A percentile compares a stretch with the other conserved stretches of the same genome.
phyloP scores from a whole-genome alignment of 2,113 vertebrate genomes.

The Etheostoma cragini region DNA sequence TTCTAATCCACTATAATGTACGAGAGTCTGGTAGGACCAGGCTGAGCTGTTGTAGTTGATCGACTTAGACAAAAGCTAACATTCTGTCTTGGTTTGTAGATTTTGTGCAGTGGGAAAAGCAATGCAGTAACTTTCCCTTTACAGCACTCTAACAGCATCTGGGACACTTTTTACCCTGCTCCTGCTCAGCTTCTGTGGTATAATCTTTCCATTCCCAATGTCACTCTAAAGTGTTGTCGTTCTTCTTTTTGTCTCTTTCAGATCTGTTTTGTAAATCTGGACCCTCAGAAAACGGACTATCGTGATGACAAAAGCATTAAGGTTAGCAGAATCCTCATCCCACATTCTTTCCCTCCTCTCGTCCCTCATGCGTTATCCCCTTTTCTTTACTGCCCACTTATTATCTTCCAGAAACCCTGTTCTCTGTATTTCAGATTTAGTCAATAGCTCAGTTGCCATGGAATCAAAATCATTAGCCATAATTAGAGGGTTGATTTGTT shows the following conservation, averaged over 20 bases:
- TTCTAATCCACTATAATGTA: too few relatives aligned
- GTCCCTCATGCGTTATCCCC: too few relatives aligned
- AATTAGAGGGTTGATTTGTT: slow-evolving; percentile 67
- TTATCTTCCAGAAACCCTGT: slow-evolving; percentile 25
- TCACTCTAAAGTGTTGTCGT: background rate
- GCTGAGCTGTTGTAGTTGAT: slow-evolving; percentile 9
- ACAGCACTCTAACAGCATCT: background rate
- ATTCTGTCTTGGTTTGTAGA: slow-evolving; percentile 1
- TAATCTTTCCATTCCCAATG: background rate
- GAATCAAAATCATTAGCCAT: slow-evolving; percentile 64
- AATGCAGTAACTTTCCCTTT: background rate
- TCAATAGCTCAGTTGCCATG: slow-evolving; percentile 64
- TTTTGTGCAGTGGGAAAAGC: slow-evolving; percentile 1
- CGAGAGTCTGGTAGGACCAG: too few relatives aligned
- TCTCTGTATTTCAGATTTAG: slow-evolving; percentile 41
- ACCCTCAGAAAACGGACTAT: slow-evolving; percentile 83
- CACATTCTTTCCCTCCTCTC: background rate
- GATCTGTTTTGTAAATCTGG: slow-evolving; percentile 96
- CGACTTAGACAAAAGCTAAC: background rate
- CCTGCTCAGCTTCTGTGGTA: background rate
- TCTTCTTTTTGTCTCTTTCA: slow-evolving; percentile 69
- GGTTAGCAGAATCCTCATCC: slow-evolving; percentile 64
- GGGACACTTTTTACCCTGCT: background rate
- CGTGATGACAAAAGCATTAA: slow-evolving; percentile 86
- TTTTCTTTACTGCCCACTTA: slow-evolving; percentile 31